Percentiles rank a stretch among this genome's conserved stretches.
These are phyloP conservation scores for Mya arenaria DNA, from an alignment of 1,140 invertebrate species.

Conservation along the genomic window DNA sequence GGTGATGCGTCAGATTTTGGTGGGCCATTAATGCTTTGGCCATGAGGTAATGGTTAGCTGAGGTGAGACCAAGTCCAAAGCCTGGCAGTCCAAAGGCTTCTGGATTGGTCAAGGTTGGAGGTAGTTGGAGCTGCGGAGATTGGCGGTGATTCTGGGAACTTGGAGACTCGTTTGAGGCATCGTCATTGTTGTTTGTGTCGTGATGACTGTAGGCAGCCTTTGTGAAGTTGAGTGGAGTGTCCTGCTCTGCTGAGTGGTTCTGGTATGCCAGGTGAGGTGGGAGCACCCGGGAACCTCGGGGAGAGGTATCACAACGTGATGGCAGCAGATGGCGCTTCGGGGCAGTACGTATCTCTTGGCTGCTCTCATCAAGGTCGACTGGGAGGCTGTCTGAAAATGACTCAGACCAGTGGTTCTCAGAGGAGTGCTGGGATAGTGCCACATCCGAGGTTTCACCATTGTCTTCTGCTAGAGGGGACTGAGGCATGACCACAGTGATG, in stretches of 20 bases:
- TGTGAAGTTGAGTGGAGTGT: constrained; percentile 45
- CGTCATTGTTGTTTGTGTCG: constrained; percentile 39
- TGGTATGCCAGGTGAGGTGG: constrained; percentile 22
- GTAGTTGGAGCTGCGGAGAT: constrained; percentile 10
- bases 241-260: constrained; percentile 33
- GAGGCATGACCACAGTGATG: constrained; percentile 76
- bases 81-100: constrained; percentile 36
- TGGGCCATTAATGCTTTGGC: constrained; percentile 51
- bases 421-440: constrained; percentile 26
- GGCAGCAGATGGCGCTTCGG: constrained; percentile 66
- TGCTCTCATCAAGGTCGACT: constrained; percentile 40
- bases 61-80: constrained; percentile 3
- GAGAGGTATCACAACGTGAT: constrained; percentile 26
- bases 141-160: neutral
- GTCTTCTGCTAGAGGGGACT: constrained; percentile 60
- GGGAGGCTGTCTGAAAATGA: constrained; percentile 47
- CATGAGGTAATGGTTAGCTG: constrained; percentile 42
- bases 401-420: constrained; percentile 57
- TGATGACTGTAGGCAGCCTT: constrained; percentile 28
- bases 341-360: constrained; percentile 59
- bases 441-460: constrained; percentile 35
- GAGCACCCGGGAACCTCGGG: neutral
- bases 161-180: neutral
- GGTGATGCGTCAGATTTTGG: constrained; percentile 43
- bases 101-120: constrained; percentile 5